phyloP scores from a whole-genome alignment of 2,797 vertebrate species.

The Lutjanus campechanus region DNA sequence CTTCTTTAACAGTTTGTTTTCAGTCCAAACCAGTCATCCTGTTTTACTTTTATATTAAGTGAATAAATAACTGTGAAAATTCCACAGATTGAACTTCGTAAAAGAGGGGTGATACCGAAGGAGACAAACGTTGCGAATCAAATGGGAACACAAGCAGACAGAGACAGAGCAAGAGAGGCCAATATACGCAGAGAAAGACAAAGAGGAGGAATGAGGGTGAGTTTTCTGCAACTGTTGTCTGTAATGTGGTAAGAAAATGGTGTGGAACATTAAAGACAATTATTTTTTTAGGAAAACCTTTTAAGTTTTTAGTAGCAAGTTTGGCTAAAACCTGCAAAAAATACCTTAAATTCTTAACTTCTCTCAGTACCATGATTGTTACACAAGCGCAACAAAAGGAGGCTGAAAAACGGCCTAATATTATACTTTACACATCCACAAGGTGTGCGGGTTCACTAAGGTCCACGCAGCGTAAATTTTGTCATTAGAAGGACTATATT shows the following conservation, averaged over 20 bases:
- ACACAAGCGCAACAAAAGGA: background rate
- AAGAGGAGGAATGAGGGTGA: conserved; percentile 78
- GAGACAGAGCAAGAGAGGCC: conserved; percentile 67
- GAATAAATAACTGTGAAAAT: conserved; percentile 19
- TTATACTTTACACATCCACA: too few species aligned
- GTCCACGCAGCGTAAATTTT: too few species aligned
- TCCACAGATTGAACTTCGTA: conserved; percentile 85
- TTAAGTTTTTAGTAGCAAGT: background rate
- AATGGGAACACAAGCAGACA: conserved; percentile 53
- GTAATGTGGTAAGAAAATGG: background rate
- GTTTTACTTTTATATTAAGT: background rate
- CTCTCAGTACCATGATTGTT: background rate
- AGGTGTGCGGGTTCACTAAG: too few species aligned
- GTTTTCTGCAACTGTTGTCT: conserved; percentile 1
- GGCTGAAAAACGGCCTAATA: background rate
- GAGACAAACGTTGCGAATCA: conserved; percentile 60
- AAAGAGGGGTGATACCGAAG: conserved; percentile 78
- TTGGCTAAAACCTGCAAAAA: background rate
- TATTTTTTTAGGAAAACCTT: background rate
- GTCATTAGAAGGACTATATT: too few species aligned
- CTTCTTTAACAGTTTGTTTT: background rate
- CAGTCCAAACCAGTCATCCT: background rate
- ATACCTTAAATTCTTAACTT: background rate
- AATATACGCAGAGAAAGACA: conserved; percentile 71
- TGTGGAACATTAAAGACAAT: background rate